Evolutionary conservation across 2,113 vertebrate genomes (phyloP).

Genomic region (Osmerus mordax): DNA sequence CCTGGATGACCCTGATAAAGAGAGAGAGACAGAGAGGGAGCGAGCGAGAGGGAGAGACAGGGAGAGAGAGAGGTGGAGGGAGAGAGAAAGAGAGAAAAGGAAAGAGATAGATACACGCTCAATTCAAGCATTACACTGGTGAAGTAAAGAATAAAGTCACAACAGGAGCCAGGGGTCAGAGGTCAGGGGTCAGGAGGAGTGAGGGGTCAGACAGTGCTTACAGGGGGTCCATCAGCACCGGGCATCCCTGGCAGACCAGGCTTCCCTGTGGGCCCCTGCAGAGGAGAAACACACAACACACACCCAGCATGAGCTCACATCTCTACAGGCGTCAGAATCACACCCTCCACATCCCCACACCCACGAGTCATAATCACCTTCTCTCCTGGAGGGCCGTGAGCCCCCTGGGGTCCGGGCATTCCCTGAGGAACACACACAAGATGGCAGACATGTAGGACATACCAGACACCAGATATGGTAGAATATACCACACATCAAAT

Average conservation of each 20-base stretch:
- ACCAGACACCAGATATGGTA: neutral
- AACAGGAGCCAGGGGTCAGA: conserved; percentile 7
- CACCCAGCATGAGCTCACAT: neutral
- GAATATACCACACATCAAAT: no score
- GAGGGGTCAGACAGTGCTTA: conserved; percentile 55
- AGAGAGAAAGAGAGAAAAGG: conserved; percentile 15
- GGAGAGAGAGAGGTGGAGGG: conserved; percentile 9
- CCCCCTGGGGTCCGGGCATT: conserved; percentile 92
- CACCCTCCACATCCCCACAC: neutral
- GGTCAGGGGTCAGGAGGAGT: neutral
- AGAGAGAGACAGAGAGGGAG: conserved; percentile 43
- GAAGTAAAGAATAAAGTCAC: neutral
- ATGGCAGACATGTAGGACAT: neutral
- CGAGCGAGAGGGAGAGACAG: conserved; percentile 16
- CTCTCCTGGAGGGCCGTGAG: conserved; percentile 83
- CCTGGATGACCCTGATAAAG: conserved; percentile 88
- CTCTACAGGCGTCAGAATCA: neutral
- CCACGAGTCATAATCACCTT: conserved; percentile 55
- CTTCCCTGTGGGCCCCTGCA: conserved; percentile 85
- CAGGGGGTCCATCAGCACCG: conserved; percentile 85
- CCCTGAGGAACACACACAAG: conserved; percentile 73
- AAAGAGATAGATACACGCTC: neutral
- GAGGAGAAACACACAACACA: conserved; percentile 12
- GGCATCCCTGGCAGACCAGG: conserved; percentile 90
- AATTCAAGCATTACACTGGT: neutral